Conservation (phyloP, 2,888 invertebrate genomes). For the Hydropsyche betteni region DNA sequence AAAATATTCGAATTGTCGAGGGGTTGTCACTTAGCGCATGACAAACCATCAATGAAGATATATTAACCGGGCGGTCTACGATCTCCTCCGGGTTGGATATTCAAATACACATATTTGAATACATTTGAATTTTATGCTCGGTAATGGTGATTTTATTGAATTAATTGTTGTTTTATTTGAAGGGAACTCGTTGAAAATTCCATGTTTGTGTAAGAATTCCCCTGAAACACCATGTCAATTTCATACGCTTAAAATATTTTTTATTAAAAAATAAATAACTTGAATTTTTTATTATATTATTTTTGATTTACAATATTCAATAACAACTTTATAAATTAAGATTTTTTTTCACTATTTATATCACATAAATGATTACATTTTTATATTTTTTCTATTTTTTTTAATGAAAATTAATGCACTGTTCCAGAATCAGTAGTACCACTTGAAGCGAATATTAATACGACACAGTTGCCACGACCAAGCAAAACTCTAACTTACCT, state of each 20-base stretch:
- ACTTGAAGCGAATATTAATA: slow-evolving; percentile 49
- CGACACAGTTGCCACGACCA: slow-evolving; percentile 46
- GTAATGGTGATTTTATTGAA: no score
- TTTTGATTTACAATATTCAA: slow-evolving; percentile 13
- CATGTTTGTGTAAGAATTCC: neutral
- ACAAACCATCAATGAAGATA: slow-evolving; percentile 42
- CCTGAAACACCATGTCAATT: slow-evolving; percentile 30
- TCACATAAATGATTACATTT: no score
- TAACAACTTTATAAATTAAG: slow-evolving; percentile 13
- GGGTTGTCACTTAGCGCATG: slow-evolving; percentile 43
- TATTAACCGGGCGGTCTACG: slow-evolving; percentile 3
- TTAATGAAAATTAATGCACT: slow-evolving; percentile 30
- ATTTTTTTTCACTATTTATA: no score
- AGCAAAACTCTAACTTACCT: neutral
- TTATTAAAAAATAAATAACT: no score
- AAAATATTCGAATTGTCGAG: slow-evolving; percentile 44
- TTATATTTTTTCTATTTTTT: no score
- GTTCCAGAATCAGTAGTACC: slow-evolving; percentile 42
- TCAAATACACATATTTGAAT: no score
- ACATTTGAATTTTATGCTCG: no score
- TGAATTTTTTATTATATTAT: neutral
- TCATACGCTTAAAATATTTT: neutral
- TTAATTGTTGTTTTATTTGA: no score
- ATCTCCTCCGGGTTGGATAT: neutral
- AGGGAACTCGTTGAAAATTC: no score